Percentiles rank a stretch among this genome's conserved stretches.
Evolutionary conservation across 2,888 invertebrate genomes (phyloP).

Genomic region (Nasonia oneida): DNA sequence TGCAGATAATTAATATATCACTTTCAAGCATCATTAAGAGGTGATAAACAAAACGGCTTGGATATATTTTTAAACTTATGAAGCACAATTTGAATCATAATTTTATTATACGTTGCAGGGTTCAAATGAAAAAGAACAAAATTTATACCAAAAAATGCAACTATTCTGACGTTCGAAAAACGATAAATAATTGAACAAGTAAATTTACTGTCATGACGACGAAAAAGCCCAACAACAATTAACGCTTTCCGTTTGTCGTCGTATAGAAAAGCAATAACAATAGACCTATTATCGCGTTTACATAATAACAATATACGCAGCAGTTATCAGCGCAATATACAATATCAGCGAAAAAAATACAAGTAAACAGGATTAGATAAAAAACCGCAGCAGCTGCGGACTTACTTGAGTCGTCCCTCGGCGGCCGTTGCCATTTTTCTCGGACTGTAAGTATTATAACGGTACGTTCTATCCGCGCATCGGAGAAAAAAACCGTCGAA

Average conservation of each 20-base stretch:
- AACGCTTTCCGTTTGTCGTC: neutral
- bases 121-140: neutral
- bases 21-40: neutral
- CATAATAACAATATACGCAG: neutral
- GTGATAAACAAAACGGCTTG: neutral
- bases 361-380: neutral
- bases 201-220: slow-evolving; percentile 45
- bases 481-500: neutral
- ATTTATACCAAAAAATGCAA: neutral
- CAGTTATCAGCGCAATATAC: neutral
- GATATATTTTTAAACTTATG: neutral
- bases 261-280: slow-evolving; percentile 4
- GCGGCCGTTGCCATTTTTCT: slow-evolving; percentile 62
- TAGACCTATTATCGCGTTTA: neutral
- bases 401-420: slow-evolving; percentile 65
- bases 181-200: slow-evolving; percentile 18
- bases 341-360: neutral
- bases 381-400: neutral
- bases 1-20: neutral
- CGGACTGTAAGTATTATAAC: neutral
- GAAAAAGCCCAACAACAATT: slow-evolving; percentile 31
- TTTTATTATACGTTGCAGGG: neutral
- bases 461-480: neutral
- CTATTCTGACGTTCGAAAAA: too few relatives aligned
- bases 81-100: neutral